Evolutionary conservation across 2,113 vertebrate genomes (phyloP), one percentile per base, ranked within the genome.

Genomic region (Desmodus rotundus): DNA sequence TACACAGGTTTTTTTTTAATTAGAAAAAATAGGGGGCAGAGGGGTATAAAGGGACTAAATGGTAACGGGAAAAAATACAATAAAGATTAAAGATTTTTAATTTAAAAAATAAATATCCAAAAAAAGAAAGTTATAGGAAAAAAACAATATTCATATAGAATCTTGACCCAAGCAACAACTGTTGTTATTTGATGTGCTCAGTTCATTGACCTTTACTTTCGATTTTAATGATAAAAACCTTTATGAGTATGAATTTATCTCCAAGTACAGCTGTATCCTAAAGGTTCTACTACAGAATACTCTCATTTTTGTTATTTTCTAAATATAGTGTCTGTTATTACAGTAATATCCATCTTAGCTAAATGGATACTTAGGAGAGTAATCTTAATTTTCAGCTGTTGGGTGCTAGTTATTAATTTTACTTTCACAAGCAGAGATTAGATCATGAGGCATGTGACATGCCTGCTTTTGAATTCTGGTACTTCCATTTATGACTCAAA

Each of bases 351-450:
- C 20, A 84, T 31, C 8, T 43, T 87, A 12, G 11, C 65, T 73
- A 86, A 86, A 68, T 43, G 17, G 56, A 56, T 83, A 61, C 26
- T 70, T 31, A 31, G 38, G 11, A 90, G 10, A 81, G 13, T 26
- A 16, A n/a, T 87, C 38, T 82, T 65, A 80, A 95, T 90, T 94
- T 96, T 45, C 12, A 93, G 38, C 4, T 92, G 17, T 83, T 74
- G 87, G 31, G 9, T 93, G 13, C 22, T 47, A 90, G 24, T 56
- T 58, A 74, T 54, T 67, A 73, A 61, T 26, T 90, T 89, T 80
- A 96, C 70, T 92, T 94, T 93, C 58, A 80, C 22, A 93, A 33
- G 70, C 17, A 89, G 22, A 20, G 17, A 84, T 91, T 91, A 96
- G 56, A 61, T 73, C 43, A 78, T 63, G 8, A 94, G 20, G 22